Evolutionary conservation across 2,888 invertebrate species (phyloP).

Genomic region (Cheiracanthium punctorium): DNA sequence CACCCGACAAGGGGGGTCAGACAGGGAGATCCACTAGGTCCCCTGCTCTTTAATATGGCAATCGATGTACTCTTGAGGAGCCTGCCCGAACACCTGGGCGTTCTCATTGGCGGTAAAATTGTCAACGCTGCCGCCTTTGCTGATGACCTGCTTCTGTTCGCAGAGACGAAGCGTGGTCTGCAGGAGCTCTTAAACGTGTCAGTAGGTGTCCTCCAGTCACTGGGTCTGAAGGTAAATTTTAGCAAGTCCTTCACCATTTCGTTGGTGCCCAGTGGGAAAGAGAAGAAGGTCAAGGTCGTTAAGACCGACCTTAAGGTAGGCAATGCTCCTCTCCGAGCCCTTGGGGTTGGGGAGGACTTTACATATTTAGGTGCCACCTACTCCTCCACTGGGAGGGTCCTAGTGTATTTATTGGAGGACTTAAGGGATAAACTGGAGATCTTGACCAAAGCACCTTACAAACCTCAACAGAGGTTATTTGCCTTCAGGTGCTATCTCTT

Average conservation of each 20-base stretch:
- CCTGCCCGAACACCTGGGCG: background rate
- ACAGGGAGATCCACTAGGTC: background rate
- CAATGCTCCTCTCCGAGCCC: background rate
- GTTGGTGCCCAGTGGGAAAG: background rate
- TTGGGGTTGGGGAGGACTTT: background rate
- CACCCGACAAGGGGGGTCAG: background rate
- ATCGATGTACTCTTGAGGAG: background rate
- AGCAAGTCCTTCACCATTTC: background rate
- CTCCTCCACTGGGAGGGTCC: background rate
- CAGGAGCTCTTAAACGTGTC: no score
- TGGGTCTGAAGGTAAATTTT: no score
- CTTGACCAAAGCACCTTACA: background rate
- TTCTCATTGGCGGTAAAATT: background rate
- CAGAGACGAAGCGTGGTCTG: no score
- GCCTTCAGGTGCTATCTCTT: background rate
- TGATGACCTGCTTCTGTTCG: background rate
- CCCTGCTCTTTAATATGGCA: slow-evolving; percentile 9
- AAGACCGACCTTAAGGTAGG: background rate
- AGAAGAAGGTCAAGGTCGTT: background rate
- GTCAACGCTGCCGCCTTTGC: background rate
- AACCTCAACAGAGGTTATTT: background rate
- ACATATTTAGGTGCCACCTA: background rate
- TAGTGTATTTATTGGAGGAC: background rate
- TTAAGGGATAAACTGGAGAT: background rate
- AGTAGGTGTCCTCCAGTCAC: no score